A percentile compares a stretch with the other conserved stretches of the same genome.
phyloP scores from a whole-genome alignment of 2,888 invertebrate genomes.

The Eupithecia centaureata region DNA sequence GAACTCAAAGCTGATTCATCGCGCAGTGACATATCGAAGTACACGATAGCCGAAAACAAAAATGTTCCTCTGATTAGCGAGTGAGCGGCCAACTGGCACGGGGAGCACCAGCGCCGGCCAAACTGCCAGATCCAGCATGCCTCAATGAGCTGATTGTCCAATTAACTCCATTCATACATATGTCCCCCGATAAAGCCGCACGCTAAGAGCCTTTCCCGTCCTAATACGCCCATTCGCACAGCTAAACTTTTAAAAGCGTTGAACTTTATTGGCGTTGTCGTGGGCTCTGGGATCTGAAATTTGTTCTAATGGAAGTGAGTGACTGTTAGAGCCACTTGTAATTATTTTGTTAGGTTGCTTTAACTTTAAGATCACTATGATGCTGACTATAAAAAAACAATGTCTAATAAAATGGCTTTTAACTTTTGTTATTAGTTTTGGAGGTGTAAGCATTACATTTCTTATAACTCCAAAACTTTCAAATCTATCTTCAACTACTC shows the following conservation, averaged over 20 bases:
- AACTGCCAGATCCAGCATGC: conserved; percentile 69
- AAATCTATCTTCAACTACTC: background rate
- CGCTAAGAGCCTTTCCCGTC: conserved; percentile 63
- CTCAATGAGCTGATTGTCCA: conserved; percentile 76
- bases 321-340: conserved; percentile 3
- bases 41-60: conserved; percentile 38
- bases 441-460: no score
- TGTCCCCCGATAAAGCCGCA: conserved; percentile 59
- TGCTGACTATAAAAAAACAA: background rate
- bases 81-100: conserved; percentile 75
- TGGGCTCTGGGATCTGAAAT: conserved; percentile 29
- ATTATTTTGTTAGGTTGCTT: background rate
- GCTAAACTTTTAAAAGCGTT: conserved; percentile 54
- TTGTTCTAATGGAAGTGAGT: conserved; percentile 27
- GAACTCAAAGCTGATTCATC: conserved; percentile 37
- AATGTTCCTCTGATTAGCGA: conserved; percentile 65
- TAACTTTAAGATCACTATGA: background rate
- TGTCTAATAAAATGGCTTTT: background rate
- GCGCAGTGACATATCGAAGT: conserved; percentile 51
- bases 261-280: conserved; percentile 52
- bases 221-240: conserved; percentile 63
- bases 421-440: no score
- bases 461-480: background rate
- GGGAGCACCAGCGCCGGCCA: conserved; percentile 63
- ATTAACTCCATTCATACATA: conserved; percentile 80